These are phyloP conservation scores for Lordiphosa fenestrarum DNA, from an alignment of 2,888 invertebrate genomes.

Conservation along the genomic window DNA sequence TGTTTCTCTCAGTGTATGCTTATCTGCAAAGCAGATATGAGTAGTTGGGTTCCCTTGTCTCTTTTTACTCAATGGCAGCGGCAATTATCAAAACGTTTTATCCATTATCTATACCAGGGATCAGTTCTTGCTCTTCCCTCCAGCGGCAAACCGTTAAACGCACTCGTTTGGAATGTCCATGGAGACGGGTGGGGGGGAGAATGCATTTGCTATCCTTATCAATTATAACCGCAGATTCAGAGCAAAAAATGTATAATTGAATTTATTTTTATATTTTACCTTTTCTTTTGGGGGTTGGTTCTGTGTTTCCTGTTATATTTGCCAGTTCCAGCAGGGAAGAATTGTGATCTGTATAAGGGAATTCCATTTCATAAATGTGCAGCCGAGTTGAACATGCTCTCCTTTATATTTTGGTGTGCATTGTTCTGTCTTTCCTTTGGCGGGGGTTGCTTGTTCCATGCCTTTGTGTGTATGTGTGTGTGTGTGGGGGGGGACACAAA, in stretches of 20 bases:
- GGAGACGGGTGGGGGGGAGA: constrained; percentile 1
- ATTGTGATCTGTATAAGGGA: background rate
- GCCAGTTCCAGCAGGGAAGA: no score
- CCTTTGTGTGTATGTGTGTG: constrained; percentile 2
- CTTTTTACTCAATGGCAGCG: no score
- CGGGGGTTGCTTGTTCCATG: constrained; percentile 52
- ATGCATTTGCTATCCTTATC: constrained; percentile 21
- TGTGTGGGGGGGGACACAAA: constrained; percentile 41
- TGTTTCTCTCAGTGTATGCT: no score
- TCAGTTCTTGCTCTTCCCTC: constrained; percentile 17
- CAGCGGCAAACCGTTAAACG: constrained; percentile 32
- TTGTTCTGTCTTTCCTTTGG: constrained; percentile 23
- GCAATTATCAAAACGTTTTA: constrained; percentile 7
- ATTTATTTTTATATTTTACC: background rate
- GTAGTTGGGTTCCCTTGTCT: no score
- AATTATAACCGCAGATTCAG: background rate
- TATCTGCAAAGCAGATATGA: no score
- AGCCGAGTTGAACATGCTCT: constrained; percentile 5
- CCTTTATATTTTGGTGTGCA: constrained; percentile 8
- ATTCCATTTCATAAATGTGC: constrained; percentile 17
- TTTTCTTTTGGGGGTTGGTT: no score
- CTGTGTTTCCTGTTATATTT: no score
- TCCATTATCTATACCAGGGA: constrained; percentile 16
- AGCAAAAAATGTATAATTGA: constrained; percentile 3
- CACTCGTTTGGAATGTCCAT: constrained; percentile 40